phyloP scores from a whole-genome alignment of 2,888 invertebrate species.

The Nomada lathburiana region DNA sequence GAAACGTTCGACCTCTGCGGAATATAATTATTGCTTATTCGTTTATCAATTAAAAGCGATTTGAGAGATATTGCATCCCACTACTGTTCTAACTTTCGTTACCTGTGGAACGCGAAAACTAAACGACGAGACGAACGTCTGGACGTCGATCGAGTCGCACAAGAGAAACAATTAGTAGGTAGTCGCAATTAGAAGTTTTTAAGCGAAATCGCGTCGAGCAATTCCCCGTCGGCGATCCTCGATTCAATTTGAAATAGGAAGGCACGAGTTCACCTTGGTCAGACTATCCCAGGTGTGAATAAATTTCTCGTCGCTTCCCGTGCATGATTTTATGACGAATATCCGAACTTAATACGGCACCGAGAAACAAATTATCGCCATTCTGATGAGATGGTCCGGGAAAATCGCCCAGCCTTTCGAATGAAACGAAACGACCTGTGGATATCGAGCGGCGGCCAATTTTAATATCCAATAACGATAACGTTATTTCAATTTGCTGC shows the following conservation, averaged over 20 bases:
- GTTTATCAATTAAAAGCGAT: no score
- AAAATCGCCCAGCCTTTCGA: not conserved
- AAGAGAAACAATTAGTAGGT: not conserved
- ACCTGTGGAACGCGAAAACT: not conserved
- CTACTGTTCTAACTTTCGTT: not conserved
- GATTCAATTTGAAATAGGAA: not conserved
- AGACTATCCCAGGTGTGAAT: not conserved
- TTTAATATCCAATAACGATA: no score
- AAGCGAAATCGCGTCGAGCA: not conserved
- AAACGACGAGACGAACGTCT: not conserved
- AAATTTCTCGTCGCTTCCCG: not conserved
- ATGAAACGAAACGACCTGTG: not conserved
- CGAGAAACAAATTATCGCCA: constrained; percentile 13
- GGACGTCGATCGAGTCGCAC: not conserved
- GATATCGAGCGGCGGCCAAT: not conserved
- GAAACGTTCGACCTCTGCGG: no score
- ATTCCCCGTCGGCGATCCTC: not conserved
- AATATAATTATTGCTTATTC: no score
- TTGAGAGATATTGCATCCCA: no score
- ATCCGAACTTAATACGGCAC: constrained; percentile 15
- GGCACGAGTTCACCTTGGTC: not conserved
- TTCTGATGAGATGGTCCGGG: constrained; percentile 7
- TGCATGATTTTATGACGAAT: constrained; percentile 29
- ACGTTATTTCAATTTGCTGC: no score
- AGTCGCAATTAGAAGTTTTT: not conserved